phyloP scores from a whole-genome alignment of 2,888 invertebrate genomes.

The Auanema freiburgensis region DNA sequence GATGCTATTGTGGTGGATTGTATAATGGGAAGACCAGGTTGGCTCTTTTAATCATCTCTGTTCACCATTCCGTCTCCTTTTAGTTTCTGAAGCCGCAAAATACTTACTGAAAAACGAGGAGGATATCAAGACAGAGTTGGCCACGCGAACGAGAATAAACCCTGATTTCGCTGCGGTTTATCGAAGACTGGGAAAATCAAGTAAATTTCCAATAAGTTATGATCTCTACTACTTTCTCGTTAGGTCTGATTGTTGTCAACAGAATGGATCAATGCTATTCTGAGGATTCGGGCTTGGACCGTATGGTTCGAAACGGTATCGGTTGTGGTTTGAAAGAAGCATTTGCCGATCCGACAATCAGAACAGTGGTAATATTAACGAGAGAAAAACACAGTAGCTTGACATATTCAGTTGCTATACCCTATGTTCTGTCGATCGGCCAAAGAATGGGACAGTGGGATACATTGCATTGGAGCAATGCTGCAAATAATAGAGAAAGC shows the following conservation, averaged over 20 bases:
- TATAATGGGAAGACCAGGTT: slow-evolving; percentile 8
- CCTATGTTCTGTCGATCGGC: too few species aligned
- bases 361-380: too few species aligned
- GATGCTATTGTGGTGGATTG: slow-evolving; percentile 16
- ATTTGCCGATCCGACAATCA: not conserved
- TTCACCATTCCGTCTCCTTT: not conserved
- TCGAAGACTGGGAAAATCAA: not conserved
- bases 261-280: too few species aligned
- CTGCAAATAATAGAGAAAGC: too few species aligned
- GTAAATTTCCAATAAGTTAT: not conserved
- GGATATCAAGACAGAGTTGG: not conserved
- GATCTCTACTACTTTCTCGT: not conserved
- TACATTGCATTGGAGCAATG: too few species aligned
- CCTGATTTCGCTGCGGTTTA: not conserved
- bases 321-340: slow-evolving; percentile 12
- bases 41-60: not conserved
- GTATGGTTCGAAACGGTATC: slow-evolving; percentile 10
- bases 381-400: too few species aligned
- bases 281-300: slow-evolving; percentile 1
- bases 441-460: too few species aligned
- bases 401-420: too few species aligned
- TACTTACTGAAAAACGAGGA: slow-evolving; percentile 6
- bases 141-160: not conserved
- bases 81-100: slow-evolving; percentile 4
- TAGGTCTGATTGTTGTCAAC: too few species aligned